phyloP scores from a whole-genome alignment of 2,888 invertebrate species.

The Brachynemurus nebulosus region DNA sequence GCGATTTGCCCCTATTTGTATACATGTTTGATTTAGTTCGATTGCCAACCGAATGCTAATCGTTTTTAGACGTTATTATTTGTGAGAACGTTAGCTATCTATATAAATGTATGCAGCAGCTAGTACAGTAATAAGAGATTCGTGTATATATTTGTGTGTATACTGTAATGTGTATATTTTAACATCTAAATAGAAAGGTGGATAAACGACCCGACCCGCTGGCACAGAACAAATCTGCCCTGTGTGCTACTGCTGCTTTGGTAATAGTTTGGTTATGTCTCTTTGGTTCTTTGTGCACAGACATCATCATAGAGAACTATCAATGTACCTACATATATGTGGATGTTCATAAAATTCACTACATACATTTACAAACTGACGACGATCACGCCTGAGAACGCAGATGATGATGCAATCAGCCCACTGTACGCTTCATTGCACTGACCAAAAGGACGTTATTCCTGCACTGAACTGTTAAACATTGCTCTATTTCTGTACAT shows the following conservation, averaged over 20 bases:
- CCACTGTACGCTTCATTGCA: slow-evolving; percentile 3
- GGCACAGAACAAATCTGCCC: neutral
- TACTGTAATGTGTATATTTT: too few species aligned
- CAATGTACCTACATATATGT: neutral
- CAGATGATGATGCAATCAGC: slow-evolving; percentile 7
- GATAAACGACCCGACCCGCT: neutral
- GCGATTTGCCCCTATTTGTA: too few species aligned
- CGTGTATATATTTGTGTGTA: too few species aligned
- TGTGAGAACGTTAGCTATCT: too few species aligned
- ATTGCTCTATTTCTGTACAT: neutral
- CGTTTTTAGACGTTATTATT: too few species aligned
- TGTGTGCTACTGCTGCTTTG: neutral
- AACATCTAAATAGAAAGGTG: too few species aligned
- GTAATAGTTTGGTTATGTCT: neutral
- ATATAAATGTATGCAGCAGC: too few species aligned
- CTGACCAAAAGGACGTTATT: slow-evolving; percentile 6
- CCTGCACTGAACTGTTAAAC: slow-evolving; percentile 5
- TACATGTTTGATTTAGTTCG: too few species aligned
- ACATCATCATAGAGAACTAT: neutral
- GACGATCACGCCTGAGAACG: slow-evolving; percentile 6
- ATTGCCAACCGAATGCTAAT: too few species aligned
- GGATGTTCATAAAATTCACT: neutral
- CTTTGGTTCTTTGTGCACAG: slow-evolving; percentile 1
- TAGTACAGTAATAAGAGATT: too few species aligned
- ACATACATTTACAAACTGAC: neutral